phyloP scores from a whole-genome alignment of 2,113 vertebrate species.

The Melanostigma gelatinosum region DNA sequence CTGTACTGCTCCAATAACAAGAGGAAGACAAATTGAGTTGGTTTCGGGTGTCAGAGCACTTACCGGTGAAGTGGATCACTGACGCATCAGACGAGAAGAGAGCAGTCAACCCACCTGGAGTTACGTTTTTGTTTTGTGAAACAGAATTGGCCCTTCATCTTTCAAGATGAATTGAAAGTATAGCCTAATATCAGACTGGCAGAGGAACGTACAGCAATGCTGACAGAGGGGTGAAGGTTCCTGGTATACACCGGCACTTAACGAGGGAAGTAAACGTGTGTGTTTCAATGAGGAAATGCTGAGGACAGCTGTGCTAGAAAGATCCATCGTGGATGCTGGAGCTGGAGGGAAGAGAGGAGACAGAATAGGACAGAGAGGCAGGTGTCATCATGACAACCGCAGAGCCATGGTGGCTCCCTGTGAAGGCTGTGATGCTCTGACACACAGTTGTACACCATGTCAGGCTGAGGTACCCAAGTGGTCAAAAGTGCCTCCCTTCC shows the following conservation, averaged over 20 bases:
- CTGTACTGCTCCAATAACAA: constrained; percentile 32
- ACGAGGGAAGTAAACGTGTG: background rate
- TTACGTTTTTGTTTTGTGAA: background rate
- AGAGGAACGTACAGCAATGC: background rate
- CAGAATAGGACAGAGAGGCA: background rate
- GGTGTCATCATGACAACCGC: background rate
- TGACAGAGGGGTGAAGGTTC: background rate
- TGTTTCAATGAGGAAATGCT: too few species aligned
- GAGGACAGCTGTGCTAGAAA: background rate
- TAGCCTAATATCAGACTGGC: background rate
- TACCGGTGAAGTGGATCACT: background rate
- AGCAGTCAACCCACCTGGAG: background rate
- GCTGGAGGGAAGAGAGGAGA: background rate
- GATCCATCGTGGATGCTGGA: background rate
- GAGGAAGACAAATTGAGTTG: constrained; percentile 31
- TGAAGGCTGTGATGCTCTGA: background rate
- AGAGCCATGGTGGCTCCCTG: background rate
- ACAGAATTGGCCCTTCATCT: background rate
- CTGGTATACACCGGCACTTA: background rate
- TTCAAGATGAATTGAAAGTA: background rate
- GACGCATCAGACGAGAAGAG: constrained; percentile 1
- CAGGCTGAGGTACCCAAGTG: background rate
- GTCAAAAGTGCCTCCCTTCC: background rate
- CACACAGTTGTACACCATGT: background rate
- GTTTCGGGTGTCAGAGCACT: constrained; percentile 48